Base-by-base conservation (phyloP, 1,140 invertebrate genomes). In the Diachasma alloeum region DNA sequence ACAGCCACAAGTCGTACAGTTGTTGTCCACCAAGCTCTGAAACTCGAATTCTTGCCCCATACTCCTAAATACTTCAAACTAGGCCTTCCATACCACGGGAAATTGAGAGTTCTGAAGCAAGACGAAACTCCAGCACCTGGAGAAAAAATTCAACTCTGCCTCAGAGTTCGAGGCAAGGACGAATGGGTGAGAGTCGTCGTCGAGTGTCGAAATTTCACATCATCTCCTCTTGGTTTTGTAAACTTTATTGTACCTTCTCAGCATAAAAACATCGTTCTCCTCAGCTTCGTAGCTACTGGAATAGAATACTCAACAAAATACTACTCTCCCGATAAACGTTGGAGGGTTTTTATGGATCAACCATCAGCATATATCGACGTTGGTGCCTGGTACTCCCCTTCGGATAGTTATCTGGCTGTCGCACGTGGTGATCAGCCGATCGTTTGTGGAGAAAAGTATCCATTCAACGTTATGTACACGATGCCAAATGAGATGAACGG, bases 1-100 rank as follows among this genome's bases (percentile, higher is more conserved):
- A 93, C 93, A 70, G 90, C 91, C 0, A 92, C 91, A 4, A 91
- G 90, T n/a, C 88, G 90, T 3, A 90, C 91, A 0, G 83, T 90
- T 37, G 90, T 93, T 0, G 87, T 91, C 6, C 89, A 92, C 71
- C 87, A 91, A 15, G 87, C 91, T 0, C 78, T 93, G 6, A 90
- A 91, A 22, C 74, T 93, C 17, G 90, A 92, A 76, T 92, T 92
- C 77, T 79, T 89, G 0, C 83, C 87, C 0, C 90, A 92, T 22
- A 90, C 91, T 2, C 85, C 91, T 1, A 90, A 91, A 53, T 92
- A 92, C 77, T 92, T 93, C 77, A 93, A 93, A 78, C 91, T 92
- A 0, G 92, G 91, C 36, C 84, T 94, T 46, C 93, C 93, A 0
- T 93, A 93, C 80, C 91, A 92, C 79, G 90, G 93, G 77, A 79